Percentiles rank a stretch among this genome's conserved stretches.
phyloP scores from a whole-genome alignment of 1,140 invertebrate species.

The Lerema accius region DNA sequence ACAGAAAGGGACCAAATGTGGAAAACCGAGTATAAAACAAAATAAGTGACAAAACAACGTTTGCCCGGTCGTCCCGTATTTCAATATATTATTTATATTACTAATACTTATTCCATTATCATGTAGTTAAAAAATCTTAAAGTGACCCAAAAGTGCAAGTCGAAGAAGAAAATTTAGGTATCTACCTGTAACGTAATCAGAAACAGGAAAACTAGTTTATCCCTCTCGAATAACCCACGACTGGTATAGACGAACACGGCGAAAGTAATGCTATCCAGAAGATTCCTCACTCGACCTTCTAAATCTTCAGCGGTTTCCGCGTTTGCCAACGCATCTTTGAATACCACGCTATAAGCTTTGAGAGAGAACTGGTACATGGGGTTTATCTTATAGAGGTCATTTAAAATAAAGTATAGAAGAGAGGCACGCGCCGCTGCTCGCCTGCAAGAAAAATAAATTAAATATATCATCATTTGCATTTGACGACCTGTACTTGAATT shows the following conservation, averaged over 20 bases:
- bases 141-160: no score
- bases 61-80: no score
- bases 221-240: slow-evolving; percentile 95
- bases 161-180: slow-evolving; percentile 42
- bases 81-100: no score
- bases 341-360: slow-evolving; percentile 97
- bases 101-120: no score
- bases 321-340: slow-evolving; percentile 92
- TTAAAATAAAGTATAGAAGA: slow-evolving; percentile 96
- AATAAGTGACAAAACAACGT: no score
- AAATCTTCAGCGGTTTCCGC: slow-evolving; percentile 88
- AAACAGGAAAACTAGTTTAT: slow-evolving; percentile 95
- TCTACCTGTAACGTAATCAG: slow-evolving; percentile 93
- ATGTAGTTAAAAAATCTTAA: no score
- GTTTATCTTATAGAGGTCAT: slow-evolving; percentile 96
- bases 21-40: no score
- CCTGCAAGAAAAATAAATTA: slow-evolving; percentile 73
- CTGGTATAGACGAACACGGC: slow-evolving; percentile 94
- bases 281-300: slow-evolving; percentile 87
- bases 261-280: slow-evolving; percentile 95
- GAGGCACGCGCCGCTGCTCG: slow-evolving; percentile 93
- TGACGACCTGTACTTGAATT: no score
- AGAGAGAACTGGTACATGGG: slow-evolving; percentile 98
- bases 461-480: slow-evolving; percentile 13
- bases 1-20: no score